These are phyloP conservation scores for Pelodiscus sinensis DNA, from an alignment of 2,113 vertebrate species.

Conservation along the genomic window DNA sequence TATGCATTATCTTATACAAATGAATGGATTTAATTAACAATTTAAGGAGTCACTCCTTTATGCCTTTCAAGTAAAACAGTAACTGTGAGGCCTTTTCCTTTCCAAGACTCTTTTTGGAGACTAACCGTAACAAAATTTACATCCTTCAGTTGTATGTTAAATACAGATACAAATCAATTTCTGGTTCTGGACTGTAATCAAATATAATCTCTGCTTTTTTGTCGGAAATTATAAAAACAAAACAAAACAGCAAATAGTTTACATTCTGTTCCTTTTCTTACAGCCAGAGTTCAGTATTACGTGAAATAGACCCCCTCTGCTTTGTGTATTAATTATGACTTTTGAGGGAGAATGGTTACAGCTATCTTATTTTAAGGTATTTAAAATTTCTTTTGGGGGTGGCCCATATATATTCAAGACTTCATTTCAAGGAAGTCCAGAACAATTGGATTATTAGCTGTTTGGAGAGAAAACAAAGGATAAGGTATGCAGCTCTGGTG, in stretches of 20 bases:
- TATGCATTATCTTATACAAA: not conserved
- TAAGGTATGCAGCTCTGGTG: not conserved
- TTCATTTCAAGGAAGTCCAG: slow-evolving; percentile 36
- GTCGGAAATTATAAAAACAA: slow-evolving; percentile 50
- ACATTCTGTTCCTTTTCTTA: slow-evolving; percentile 26
- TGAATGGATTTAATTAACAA: not conserved
- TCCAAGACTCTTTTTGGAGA: slow-evolving; percentile 35
- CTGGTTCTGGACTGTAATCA: slow-evolving; percentile 39
- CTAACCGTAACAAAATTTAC: not conserved
- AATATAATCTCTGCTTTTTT: slow-evolving; percentile 64
- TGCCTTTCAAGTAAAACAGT: not conserved
- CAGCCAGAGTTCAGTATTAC: not conserved
- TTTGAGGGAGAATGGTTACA: slow-evolving; percentile 12
- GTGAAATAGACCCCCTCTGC: not conserved
- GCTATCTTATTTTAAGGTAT: not conserved
- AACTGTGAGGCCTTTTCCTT: slow-evolving; percentile 11
- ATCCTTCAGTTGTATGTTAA: slow-evolving; percentile 54
- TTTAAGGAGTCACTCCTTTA: not conserved
- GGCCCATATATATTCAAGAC: not conserved
- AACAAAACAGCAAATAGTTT: slow-evolving; percentile 54
- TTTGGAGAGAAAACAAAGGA: slow-evolving; percentile 35
- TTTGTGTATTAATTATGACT: slow-evolving; percentile 32
- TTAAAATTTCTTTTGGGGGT: slow-evolving; percentile 8
- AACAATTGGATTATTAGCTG: slow-evolving; percentile 37
- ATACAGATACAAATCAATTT: slow-evolving; percentile 38